phyloP scores from a whole-genome alignment of 2,888 invertebrate species.

The Limnephilus marmoratus region DNA sequence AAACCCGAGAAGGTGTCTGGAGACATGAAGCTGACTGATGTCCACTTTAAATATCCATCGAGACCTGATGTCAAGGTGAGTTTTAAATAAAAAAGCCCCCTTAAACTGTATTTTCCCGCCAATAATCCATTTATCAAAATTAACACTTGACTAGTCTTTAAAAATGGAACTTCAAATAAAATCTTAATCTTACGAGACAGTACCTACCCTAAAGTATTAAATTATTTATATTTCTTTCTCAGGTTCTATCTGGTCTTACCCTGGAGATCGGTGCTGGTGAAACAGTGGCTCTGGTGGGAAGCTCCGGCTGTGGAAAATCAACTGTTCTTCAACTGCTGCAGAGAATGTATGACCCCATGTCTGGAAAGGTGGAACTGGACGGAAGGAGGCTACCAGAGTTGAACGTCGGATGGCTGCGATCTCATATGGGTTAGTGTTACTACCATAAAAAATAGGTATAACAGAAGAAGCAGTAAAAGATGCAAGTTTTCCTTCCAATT shows the following conservation, averaged over 20 bases:
- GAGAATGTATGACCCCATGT: slow-evolving; percentile 83
- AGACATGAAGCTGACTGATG: slow-evolving; percentile 82
- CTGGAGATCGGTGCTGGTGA: slow-evolving; percentile 80
- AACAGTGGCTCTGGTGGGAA: slow-evolving; percentile 85
- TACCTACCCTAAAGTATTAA: neutral
- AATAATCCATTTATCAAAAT: neutral
- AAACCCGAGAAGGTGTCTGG: slow-evolving; percentile 78
- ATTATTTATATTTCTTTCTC: slow-evolving; percentile 45
- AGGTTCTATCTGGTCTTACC: slow-evolving; percentile 83
- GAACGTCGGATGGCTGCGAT: slow-evolving; percentile 86
- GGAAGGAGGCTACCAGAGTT: slow-evolving; percentile 80
- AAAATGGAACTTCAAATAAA: neutral
- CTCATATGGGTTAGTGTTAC: slow-evolving; percentile 80
- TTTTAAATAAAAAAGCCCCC: neutral
- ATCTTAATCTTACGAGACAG: neutral
- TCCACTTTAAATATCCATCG: slow-evolving; percentile 88
- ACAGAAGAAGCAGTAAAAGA: neutral
- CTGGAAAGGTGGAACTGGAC: slow-evolving; percentile 79
- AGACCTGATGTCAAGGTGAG: slow-evolving; percentile 83
- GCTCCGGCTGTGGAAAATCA: slow-evolving; percentile 89
- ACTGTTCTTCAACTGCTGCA: slow-evolving; percentile 87
- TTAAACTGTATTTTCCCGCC: too few relatives aligned
- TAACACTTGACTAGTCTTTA: neutral
- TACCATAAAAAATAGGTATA: neutral
- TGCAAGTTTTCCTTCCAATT: neutral